These are phyloP conservation scores for Chaetodon auriga DNA, from an alignment of 2,113 vertebrate genomes.

Conservation along the genomic window DNA sequence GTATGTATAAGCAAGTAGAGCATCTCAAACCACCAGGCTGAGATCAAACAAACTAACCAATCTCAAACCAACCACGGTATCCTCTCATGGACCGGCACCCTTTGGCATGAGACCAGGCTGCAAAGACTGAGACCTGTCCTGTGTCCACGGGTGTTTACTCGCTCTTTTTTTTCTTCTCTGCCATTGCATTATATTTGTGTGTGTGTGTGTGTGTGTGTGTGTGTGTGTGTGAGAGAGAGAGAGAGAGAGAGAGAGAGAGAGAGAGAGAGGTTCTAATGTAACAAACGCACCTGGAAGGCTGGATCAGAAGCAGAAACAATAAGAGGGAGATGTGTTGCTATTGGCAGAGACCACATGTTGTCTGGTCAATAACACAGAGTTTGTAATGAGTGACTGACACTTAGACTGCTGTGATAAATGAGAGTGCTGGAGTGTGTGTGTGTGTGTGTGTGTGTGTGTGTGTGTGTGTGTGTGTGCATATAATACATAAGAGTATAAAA, in stretches of 20 bases:
- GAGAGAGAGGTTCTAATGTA: neutral
- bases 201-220: neutral
- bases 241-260: neutral
- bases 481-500: too few species aligned
- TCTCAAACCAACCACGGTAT: neutral
- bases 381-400: neutral
- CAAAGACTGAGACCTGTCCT: neutral
- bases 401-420: neutral
- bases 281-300: neutral
- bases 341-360: neutral
- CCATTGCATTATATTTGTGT: neutral
- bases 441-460: slow-evolving; percentile 6
- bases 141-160: neutral
- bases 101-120: too few species aligned
- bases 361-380: neutral
- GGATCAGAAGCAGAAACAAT: neutral
- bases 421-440: neutral
- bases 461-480: neutral
- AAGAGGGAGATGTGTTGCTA: neutral
- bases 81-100: too few species aligned
- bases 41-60: neutral
- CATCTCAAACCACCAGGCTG: neutral
- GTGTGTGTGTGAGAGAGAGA: neutral
- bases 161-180: too few species aligned
- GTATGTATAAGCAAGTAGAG: neutral